These are phyloP conservation scores for Vipera ursinii DNA, from an alignment of 2,797 vertebrate species.

Conservation along the genomic window DNA sequence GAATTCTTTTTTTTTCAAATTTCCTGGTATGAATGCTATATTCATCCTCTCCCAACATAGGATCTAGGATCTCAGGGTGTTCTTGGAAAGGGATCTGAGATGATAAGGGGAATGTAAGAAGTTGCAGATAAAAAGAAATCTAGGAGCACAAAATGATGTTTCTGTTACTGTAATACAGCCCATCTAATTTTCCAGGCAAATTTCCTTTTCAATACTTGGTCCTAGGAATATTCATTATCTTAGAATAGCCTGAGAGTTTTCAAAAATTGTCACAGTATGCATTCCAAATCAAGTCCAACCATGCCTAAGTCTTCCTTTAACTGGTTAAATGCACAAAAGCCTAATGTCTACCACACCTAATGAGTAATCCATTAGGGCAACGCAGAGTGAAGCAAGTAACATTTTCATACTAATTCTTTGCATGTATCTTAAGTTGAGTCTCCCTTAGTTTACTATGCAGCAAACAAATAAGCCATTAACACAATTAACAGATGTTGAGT, in stretches of 20 bases:
- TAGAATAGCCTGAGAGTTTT: background rate
- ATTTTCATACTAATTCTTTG: background rate
- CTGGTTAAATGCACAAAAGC: background rate
- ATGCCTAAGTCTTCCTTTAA: background rate
- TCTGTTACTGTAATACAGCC: background rate
- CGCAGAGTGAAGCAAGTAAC: background rate
- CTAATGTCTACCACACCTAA: background rate
- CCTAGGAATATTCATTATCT: background rate
- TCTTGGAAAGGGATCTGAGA: background rate
- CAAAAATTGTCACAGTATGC: background rate
- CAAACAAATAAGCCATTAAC: constrained; percentile 11
- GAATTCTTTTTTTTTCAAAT: background rate
- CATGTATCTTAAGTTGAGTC: background rate
- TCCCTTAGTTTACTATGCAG: background rate
- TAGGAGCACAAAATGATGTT: background rate
- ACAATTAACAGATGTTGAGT: background rate
- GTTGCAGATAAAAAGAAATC: background rate
- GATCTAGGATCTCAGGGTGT: background rate
- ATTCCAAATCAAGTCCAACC: background rate
- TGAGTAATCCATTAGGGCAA: background rate
- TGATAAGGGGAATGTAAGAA: background rate
- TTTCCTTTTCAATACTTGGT: background rate
- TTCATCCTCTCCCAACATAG: background rate
- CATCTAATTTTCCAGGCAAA: background rate
- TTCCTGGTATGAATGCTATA: background rate